Evolutionary conservation across 2,113 vertebrate species (phyloP).

Genomic region (Myiozetetes cayanensis): DNA sequence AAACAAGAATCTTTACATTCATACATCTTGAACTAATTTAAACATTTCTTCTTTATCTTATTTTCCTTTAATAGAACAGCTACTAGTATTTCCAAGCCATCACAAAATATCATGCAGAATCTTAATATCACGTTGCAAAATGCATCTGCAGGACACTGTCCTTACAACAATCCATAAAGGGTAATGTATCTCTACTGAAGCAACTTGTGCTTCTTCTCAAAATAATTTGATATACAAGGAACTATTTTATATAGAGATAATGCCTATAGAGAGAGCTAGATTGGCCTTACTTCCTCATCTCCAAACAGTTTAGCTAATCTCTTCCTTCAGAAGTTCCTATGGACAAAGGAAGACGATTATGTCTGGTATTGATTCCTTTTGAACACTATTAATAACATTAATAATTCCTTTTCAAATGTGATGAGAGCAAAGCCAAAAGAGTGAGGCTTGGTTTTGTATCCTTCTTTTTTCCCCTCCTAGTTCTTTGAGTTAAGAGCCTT

Average conservation of each 20-base stretch:
- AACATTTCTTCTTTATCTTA: neutral
- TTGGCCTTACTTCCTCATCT: neutral
- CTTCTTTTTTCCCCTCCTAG: neutral
- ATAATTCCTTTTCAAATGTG: neutral
- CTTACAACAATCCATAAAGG: neutral
- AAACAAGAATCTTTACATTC: neutral
- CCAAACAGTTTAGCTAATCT: neutral
- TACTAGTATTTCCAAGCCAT: neutral
- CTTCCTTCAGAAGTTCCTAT: neutral
- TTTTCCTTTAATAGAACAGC: neutral
- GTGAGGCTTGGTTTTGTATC: rapidly evolving
- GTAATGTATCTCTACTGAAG: neutral
- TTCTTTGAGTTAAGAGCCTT: neutral
- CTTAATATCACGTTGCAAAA: neutral
- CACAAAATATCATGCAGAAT: neutral
- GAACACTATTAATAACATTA: neutral
- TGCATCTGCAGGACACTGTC: neutral
- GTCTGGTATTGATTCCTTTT: neutral
- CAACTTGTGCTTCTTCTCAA: neutral
- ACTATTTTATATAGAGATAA: neutral
- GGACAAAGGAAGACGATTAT: neutral
- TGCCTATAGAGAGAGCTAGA: neutral
- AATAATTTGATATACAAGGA: neutral
- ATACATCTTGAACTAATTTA: neutral
- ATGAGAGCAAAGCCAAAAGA: neutral